A percentile compares a stretch with the other conserved stretches of the same genome.
phyloP scores from a whole-genome alignment of 2,888 invertebrate species.

The Auanema sp. region DNA sequence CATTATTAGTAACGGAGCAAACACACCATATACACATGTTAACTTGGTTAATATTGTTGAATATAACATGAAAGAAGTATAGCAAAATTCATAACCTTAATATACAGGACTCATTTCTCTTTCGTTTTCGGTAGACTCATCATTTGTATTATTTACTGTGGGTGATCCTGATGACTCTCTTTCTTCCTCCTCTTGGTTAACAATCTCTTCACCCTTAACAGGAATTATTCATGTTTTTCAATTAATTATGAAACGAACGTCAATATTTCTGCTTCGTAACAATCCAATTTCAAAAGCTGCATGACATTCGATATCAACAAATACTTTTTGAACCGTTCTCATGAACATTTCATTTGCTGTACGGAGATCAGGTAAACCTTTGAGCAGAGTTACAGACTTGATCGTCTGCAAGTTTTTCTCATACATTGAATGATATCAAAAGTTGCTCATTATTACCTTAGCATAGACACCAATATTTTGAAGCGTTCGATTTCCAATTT shows the following conservation, averaged over 20 bases:
- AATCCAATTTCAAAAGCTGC: conserved; percentile 40
- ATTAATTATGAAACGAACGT: conserved; percentile 16
- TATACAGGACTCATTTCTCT: too few species aligned
- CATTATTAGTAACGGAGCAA: too few species aligned
- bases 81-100: too few species aligned
- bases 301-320: conserved; percentile 35
- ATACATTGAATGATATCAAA: background rate
- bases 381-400: conserved; percentile 29
- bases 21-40: too few species aligned
- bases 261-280: conserved; percentile 34
- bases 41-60: too few species aligned
- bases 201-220: too few species aligned
- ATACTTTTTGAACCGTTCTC: conserved; percentile 32
- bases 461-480: conserved; percentile 40
- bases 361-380: conserved; percentile 34
- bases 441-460: conserved; percentile 19
- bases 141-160: too few species aligned
- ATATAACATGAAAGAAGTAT: too few species aligned
- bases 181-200: too few species aligned
- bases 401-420: conserved; percentile 24
- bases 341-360: conserved; percentile 36
- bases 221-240: too few species aligned
- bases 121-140: too few species aligned
- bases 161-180: too few species aligned
- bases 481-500: conserved; percentile 37